phyloP scores from a whole-genome alignment of 1,140 invertebrate species.

The Pteromalus puparum region DNA sequence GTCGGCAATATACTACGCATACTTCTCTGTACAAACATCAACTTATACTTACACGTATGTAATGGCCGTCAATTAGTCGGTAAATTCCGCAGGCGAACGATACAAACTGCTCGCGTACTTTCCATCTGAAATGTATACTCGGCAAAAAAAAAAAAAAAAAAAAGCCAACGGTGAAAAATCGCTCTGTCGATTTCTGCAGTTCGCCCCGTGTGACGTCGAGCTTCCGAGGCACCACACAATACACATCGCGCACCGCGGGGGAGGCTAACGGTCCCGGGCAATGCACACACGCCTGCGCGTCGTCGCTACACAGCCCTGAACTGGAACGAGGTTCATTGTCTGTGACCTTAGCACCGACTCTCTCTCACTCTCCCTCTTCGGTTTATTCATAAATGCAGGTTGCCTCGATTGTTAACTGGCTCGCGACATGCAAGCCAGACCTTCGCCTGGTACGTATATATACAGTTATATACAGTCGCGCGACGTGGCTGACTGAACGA shows the following conservation, averaged over 20 bases:
- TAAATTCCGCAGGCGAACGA: too few species aligned
- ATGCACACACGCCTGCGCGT: neutral
- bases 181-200: slow-evolving; percentile 1
- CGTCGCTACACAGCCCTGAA: slow-evolving; percentile 52
- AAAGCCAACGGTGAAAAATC: neutral
- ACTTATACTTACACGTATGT: too few species aligned
- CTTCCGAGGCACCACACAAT: neutral
- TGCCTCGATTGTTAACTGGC: slow-evolving; percentile 63
- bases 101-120: too few species aligned
- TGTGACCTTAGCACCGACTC: slow-evolving; percentile 59
- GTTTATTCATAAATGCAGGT: slow-evolving; percentile 58
- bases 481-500: slow-evolving; percentile 42
- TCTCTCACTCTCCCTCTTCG: neutral
- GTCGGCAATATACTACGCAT: too few species aligned
- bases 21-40: too few species aligned
- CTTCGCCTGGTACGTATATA: neutral
- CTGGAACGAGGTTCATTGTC: slow-evolving; percentile 64
- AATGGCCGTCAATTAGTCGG: too few species aligned
- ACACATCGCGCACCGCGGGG: neutral
- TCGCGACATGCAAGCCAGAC: slow-evolving; percentile 59
- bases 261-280: slow-evolving; percentile 26
- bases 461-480: neutral
- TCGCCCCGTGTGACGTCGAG: neutral
- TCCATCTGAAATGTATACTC: neutral
- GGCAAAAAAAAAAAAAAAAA: too few species aligned